Conservation (phyloP, 2,888 invertebrate genomes). For the Agrochola litura region DNA sequence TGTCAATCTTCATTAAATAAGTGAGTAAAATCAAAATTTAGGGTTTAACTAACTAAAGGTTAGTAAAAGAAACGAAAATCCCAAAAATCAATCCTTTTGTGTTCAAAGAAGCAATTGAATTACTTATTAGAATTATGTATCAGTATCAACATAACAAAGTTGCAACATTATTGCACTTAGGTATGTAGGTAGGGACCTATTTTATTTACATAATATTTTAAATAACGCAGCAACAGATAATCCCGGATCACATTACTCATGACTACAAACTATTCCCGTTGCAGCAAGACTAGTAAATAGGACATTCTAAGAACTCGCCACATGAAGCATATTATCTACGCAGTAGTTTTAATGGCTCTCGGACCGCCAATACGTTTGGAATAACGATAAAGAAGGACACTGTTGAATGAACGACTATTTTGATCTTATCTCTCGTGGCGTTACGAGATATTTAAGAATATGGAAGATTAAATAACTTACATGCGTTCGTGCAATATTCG, state of each 20-base stretch:
- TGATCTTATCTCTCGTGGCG: conserved; percentile 17
- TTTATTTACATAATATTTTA: background rate
- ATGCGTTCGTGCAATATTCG: background rate
- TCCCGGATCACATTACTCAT: conserved; percentile 42
- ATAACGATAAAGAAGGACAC: conserved; percentile 15
- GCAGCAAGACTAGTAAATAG: conserved; percentile 20
- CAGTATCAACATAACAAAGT: background rate
- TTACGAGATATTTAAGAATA: background rate
- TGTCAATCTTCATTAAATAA: no score
- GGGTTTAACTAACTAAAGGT: no score
- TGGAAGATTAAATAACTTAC: background rate
- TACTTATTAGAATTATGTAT: background rate
- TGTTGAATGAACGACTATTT: conserved; percentile 31
- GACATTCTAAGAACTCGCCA: conserved; percentile 35
- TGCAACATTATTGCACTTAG: background rate
- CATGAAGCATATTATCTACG: conserved; percentile 10
- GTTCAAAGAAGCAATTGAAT: background rate
- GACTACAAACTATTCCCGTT: conserved; percentile 26
- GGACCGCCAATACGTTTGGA: background rate
- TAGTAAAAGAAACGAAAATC: background rate
- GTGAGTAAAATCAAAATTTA: background rate
- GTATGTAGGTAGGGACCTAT: background rate
- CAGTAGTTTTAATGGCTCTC: conserved; percentile 16
- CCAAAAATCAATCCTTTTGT: background rate
- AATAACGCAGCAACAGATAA: conserved; percentile 26